Conservation (phyloP, 2,113 vertebrate species). For the Misgurnus anguillicaudatus region DNA sequence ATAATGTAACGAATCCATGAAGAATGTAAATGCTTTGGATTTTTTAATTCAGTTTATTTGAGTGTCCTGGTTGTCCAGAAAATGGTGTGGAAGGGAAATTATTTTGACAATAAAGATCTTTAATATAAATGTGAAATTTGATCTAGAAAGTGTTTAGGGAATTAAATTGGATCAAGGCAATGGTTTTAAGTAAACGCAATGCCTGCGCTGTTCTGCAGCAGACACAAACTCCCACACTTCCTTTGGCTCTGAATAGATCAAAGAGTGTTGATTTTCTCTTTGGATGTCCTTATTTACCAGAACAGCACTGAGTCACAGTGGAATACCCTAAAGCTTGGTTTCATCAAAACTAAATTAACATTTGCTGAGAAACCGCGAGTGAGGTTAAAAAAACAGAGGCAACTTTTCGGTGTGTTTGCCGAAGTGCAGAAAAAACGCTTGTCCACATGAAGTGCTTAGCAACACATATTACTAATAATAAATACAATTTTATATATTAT, state of each 20-base stretch:
- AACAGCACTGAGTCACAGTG: conserved; percentile 52
- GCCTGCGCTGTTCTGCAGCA: conserved; percentile 5
- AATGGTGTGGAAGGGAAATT: too few species aligned
- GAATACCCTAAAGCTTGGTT: conserved; percentile 46
- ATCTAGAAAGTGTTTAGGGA: conserved; percentile 41
- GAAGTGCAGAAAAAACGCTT: neutral
- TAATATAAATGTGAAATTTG: neutral
- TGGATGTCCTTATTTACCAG: conserved; percentile 46
- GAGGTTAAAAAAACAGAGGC: conserved; percentile 48
- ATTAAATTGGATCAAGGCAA: conserved; percentile 50
- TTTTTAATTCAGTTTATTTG: neutral
- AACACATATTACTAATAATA: too few species aligned
- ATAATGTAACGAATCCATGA: too few species aligned
- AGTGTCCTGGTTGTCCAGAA: too few species aligned
- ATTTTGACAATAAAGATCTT: too few species aligned
- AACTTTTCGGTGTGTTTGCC: conserved; percentile 3
- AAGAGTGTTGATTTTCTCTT: conserved; percentile 57
- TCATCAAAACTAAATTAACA: conserved; percentile 56
- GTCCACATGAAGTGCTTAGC: too few species aligned
- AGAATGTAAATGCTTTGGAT: too few species aligned
- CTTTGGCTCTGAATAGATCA: conserved; percentile 37
- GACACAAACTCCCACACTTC: conserved; percentile 31
- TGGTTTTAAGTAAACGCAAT: conserved; percentile 18
- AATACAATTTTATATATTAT: too few species aligned
- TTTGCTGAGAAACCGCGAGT: conserved; percentile 47